These are phyloP conservation scores for Parascotia fuliginaria DNA, from an alignment of 2,888 invertebrate species.

Conservation along the genomic window DNA sequence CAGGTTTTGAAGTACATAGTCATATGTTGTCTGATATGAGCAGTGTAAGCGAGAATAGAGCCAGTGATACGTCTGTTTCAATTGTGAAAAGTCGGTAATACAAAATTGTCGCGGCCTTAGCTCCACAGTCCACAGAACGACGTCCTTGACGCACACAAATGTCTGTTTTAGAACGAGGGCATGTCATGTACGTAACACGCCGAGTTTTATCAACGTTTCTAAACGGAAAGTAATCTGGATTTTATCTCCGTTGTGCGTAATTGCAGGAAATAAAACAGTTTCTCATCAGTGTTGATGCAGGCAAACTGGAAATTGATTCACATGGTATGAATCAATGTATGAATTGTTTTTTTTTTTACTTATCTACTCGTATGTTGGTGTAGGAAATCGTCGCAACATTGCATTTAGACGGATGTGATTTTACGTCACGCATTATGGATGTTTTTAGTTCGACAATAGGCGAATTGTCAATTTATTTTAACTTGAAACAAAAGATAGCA, in stretches of 20 bases:
- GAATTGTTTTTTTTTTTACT: slow-evolving; percentile 10
- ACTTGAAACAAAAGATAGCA: no score
- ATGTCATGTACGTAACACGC: slow-evolving; percentile 42
- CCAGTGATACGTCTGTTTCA: slow-evolving; percentile 48
- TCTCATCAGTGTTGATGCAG: slow-evolving; percentile 45
- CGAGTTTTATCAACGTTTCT: slow-evolving; percentile 53
- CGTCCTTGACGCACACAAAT: slow-evolving; percentile 51
- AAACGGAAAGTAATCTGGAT: slow-evolving; percentile 59
- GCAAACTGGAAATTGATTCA: slow-evolving; percentile 50
- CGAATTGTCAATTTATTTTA: no score
- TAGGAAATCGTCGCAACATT: not conserved
- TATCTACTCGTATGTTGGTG: not conserved
- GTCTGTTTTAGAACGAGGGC: slow-evolving; percentile 61
- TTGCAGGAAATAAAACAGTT: slow-evolving; percentile 55
- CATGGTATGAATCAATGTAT: slow-evolving; percentile 52
- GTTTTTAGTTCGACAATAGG: no score
- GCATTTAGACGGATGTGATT: not conserved
- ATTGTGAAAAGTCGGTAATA: slow-evolving; percentile 45
- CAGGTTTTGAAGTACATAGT: slow-evolving; percentile 44
- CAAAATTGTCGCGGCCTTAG: slow-evolving; percentile 37
- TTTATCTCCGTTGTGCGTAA: slow-evolving; percentile 60
- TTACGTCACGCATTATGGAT: not conserved
- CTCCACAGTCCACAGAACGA: slow-evolving; percentile 4
- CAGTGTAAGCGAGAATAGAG: slow-evolving; percentile 40
- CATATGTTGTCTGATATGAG: slow-evolving; percentile 35